A percentile compares a stretch with the other conserved stretches of the same genome.
Conservation (phyloP, 1,140 invertebrate species). For the Galleria mellonella region DNA sequence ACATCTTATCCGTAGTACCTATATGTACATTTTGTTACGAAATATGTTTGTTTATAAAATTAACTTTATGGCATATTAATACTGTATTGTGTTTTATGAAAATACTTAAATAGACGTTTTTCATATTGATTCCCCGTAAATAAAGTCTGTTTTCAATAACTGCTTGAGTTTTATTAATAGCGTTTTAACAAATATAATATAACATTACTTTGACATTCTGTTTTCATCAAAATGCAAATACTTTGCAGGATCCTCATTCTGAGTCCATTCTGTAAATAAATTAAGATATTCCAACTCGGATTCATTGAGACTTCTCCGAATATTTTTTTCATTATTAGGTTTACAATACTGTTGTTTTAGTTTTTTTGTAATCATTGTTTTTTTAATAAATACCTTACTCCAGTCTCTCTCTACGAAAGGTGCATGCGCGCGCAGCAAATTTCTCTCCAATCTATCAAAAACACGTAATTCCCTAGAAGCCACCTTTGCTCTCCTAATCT, state of each 20-base stretch:
- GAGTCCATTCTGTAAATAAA: constrained; percentile 55
- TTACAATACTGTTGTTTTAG: too few species aligned
- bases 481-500: constrained; percentile 28
- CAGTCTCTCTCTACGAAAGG: constrained; percentile 1
- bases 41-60: constrained; percentile 52
- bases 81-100: constrained; percentile 56
- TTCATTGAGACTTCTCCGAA: constrained; percentile 15
- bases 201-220: too few species aligned
- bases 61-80: constrained; percentile 38
- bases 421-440: constrained; percentile 33
- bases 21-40: constrained; percentile 66
- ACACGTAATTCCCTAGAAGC: constrained; percentile 43
- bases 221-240: constrained; percentile 19
- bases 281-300: constrained; percentile 44
- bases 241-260: constrained; percentile 34
- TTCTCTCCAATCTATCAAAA: constrained; percentile 36
- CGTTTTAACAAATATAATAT: background rate
- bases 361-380: too few species aligned
- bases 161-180: constrained; percentile 15
- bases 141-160: constrained; percentile 63
- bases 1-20: constrained; percentile 58
- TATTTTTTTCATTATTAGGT: too few species aligned
- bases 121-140: constrained; percentile 52
- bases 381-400: too few species aligned
- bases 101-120: constrained; percentile 42